Base-by-base conservation (phyloP, 2,888 invertebrate genomes). In the Pegoplata infirma region DNA sequence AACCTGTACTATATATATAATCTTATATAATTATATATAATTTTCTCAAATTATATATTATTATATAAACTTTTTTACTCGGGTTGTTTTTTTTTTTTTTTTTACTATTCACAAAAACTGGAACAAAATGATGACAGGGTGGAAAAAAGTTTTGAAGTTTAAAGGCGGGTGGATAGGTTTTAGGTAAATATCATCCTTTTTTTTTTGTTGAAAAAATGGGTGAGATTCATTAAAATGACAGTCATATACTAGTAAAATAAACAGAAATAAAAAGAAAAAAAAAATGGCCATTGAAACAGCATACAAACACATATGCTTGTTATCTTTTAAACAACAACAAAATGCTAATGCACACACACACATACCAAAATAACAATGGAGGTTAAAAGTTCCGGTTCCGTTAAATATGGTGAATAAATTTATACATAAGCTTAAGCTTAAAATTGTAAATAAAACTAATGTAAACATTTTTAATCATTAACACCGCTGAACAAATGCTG, bases 361-460 rank as follows among this genome's bases (percentile, higher is more conserved):
- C 14, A 25, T 10, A 23, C 19, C 3, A 49, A 28, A 64, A 47
- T 53, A 19, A 17, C 8, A 64, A 36, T 40, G 36, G 23, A 64
- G 28, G 23, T 17, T 14, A 55, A 71, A 66, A 25, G 71, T 66
- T 66, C 71, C 59, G 71, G 47, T 66, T 71, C 61, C 76, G 51
- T 47, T 59, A 6, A 59, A 25, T n/a, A 25, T 59, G 46, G 21
- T 32, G 23, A 46, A 63, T 55, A 36, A 8, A n/a, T n/a, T n/a
- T n/a, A n/a, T n/a, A n/a, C n/a, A n/a, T 7, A 23, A 28, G 23
- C 19, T 51, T 44, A 61, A 61, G 21, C 40, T 40, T n/a, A 40
- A 40, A 46, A 32, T 32, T 32, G 12, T 32, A n/a, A n/a, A n/a
- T n/a, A n/a, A n/a, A n/a, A n/a, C n/a, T n/a, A n/a, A n/a, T n/a